A percentile compares a stretch with the other conserved stretches of the same genome.
phyloP scores from a whole-genome alignment of 2,888 invertebrate species.

The Drosophila barbarae region DNA sequence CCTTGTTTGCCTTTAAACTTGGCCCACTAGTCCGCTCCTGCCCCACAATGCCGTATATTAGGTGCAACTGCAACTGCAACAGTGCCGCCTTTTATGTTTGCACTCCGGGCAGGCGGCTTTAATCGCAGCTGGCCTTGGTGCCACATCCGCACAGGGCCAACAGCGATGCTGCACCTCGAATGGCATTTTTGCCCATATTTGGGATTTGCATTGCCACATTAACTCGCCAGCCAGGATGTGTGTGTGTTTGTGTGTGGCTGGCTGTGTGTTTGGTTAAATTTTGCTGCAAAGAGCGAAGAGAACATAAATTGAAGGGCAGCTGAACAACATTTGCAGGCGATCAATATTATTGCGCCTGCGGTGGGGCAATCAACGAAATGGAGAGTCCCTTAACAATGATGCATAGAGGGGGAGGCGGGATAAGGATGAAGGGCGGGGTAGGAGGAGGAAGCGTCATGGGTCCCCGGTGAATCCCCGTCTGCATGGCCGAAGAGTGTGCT shows the following conservation, averaged over 20 bases:
- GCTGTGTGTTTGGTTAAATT: constrained; percentile 29
- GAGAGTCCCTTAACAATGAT: constrained; percentile 31
- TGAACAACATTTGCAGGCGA: constrained; percentile 36
- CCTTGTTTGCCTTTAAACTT: neutral
- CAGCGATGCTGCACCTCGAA: constrained; percentile 25
- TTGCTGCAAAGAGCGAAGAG: constrained; percentile 25
- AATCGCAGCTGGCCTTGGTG: constrained; percentile 41
- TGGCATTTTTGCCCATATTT: constrained; percentile 58
- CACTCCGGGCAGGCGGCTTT: constrained; percentile 65
- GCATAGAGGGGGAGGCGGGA: constrained; percentile 6
- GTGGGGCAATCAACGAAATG: constrained; percentile 44
- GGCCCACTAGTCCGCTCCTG: constrained; percentile 17
- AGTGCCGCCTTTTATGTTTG: constrained; percentile 45
- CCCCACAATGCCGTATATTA: constrained; percentile 7
- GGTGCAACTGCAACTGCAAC: constrained; percentile 16
- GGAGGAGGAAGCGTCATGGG: constrained; percentile 6
- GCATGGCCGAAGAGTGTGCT: constrained; percentile 1
- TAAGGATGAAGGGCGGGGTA: too few species aligned
- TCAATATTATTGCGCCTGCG: constrained; percentile 44
- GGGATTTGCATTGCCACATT: constrained; percentile 38
- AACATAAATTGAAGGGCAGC: constrained; percentile 39
- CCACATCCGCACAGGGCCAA: constrained; percentile 19
- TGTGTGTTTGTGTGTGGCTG: constrained; percentile 1
- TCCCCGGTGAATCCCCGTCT: constrained; percentile 18
- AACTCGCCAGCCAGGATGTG: neutral